phyloP scores from a whole-genome alignment of 2,797 vertebrate genomes.

The Cetoscarus ocellatus region DNA sequence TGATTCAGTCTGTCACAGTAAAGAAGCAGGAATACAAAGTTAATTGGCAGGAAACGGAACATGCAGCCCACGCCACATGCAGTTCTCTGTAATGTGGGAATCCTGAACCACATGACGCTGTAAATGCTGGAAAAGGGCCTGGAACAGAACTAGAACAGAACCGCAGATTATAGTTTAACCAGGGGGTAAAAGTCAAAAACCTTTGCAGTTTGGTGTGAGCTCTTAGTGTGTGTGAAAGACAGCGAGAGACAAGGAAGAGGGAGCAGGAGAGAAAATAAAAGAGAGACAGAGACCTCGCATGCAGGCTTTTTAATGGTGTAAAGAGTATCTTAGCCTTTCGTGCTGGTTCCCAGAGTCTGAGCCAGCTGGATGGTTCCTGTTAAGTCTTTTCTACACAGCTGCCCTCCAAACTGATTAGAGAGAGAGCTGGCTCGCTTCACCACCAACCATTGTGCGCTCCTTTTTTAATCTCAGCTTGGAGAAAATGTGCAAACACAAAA shows the following conservation, averaged over 20 bases:
- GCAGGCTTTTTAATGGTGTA: constrained; percentile 60
- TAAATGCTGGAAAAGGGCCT: constrained; percentile 73
- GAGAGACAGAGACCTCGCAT: constrained; percentile 35
- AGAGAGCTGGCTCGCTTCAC: constrained; percentile 70
- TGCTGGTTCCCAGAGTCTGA: constrained; percentile 82
- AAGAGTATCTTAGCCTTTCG: constrained; percentile 73
- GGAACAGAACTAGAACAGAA: constrained; percentile 70
- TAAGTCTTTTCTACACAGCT: constrained; percentile 81
- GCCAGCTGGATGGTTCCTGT: constrained; percentile 81
- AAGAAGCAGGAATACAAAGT: constrained; percentile 72
- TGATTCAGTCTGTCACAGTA: constrained; percentile 80
- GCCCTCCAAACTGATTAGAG: constrained; percentile 83
- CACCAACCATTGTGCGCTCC: constrained; percentile 68
- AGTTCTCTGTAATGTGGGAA: constrained; percentile 84
- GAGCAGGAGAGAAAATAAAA: constrained; percentile 5
- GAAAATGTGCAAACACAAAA: constrained; percentile 55
- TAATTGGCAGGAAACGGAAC: constrained; percentile 85
- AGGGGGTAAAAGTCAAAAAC: constrained; percentile 65
- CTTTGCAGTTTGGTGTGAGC: constrained; percentile 43
- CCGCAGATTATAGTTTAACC: constrained; percentile 77
- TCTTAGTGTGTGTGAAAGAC: constrained; percentile 39
- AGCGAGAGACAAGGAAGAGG: constrained; percentile 23
- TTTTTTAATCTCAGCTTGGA: constrained; percentile 54
- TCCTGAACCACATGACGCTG: constrained; percentile 75
- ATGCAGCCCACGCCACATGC: constrained; percentile 80